phyloP scores from a whole-genome alignment of 2,113 vertebrate species.

The Struthidea cinerea region DNA sequence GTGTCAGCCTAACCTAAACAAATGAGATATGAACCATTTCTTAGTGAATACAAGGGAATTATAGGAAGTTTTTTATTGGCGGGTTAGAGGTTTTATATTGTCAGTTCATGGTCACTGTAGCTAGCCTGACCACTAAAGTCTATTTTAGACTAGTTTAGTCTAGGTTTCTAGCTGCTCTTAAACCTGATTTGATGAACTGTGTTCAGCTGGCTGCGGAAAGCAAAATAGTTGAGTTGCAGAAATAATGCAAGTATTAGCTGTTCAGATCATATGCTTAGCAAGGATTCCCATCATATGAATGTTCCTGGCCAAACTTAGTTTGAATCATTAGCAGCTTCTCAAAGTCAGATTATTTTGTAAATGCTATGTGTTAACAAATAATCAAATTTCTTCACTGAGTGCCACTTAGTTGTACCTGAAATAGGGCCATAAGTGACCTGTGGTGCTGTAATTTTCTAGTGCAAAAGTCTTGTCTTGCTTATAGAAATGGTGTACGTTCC shows the following conservation, averaged over 20 bases:
- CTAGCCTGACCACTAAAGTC: neutral
- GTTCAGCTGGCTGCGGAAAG: neutral
- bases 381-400: neutral
- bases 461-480: neutral
- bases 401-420: neutral
- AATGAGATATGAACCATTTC: neutral
- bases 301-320: neutral
- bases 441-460: neutral
- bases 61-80: neutral
- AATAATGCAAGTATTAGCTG: neutral
- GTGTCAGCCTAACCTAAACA: neutral
- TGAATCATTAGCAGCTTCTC: neutral
- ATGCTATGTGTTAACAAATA: neutral
- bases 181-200: conserved; percentile 17
- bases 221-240: conserved; percentile 45
- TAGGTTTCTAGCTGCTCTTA: neutral
- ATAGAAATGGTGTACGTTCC: neutral
- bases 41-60: neutral
- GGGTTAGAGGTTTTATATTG: neutral
- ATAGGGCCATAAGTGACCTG: neutral
- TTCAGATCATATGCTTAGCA: neutral
- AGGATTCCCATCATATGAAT: neutral
- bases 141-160: neutral
- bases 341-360: neutral
- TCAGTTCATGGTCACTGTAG: neutral